These are phyloP conservation scores for Rhynchomys soricoides DNA, from an alignment of 2,113 vertebrate species.

Conservation along the genomic window DNA sequence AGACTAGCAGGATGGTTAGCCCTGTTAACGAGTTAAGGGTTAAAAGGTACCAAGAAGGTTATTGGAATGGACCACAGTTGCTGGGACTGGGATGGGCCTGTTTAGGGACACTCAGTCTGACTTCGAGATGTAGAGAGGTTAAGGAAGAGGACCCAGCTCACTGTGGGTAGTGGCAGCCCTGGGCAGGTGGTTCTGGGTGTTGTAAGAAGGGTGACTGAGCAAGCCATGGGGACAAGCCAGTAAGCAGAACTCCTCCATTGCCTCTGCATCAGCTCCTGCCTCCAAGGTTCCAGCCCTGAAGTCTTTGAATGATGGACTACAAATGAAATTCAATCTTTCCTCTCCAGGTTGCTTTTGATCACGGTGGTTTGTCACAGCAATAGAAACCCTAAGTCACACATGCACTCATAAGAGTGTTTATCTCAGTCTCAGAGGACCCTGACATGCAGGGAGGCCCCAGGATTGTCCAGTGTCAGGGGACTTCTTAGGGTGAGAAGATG, in stretches of 20 bases:
- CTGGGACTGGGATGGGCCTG: neutral
- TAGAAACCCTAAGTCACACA: neutral
- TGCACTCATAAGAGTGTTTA: neutral
- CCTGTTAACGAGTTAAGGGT: too few species aligned
- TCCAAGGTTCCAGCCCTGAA: neutral
- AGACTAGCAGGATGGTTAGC: neutral
- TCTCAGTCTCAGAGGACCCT: neutral
- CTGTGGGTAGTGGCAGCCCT: neutral
- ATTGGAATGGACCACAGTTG: neutral
- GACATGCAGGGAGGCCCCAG: neutral
- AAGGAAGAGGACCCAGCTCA: neutral
- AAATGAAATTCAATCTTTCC: neutral
- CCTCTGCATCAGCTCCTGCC: neutral
- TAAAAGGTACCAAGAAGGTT: too few species aligned
- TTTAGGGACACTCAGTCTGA: neutral
- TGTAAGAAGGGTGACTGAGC: neutral
- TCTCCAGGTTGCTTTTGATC: neutral
- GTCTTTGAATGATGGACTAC: neutral
- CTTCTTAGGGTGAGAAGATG: neutral
- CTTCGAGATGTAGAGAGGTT: neutral
- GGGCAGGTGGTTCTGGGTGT: neutral
- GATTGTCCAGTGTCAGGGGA: neutral
- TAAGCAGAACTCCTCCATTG: neutral
- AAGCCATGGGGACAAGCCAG: neutral
- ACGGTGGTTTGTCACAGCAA: neutral